Evolutionary conservation across 2,797 vertebrate genomes (phyloP), one percentile per base, ranked within the genome.

Genomic region (Anguilla megastoma): DNA sequence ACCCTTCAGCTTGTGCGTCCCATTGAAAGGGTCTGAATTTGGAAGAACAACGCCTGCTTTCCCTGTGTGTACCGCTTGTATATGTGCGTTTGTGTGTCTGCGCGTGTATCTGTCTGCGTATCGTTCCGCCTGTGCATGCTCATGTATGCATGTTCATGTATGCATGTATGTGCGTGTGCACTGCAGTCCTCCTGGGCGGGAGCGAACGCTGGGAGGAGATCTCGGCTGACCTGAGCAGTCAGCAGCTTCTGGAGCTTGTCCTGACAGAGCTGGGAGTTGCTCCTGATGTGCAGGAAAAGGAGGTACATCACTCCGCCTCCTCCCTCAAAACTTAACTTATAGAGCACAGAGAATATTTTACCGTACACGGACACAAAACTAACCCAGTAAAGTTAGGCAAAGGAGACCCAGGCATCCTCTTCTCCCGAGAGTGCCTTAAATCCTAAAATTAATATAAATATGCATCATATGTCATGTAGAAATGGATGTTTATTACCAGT

Each of bases 171-270:
- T 95, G 89, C 12, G 87, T 95, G 86, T 87, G 94, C 88, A 66
- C 30, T 84, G 52, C 85, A 93, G 92, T 89, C 2, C 14, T 89
- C 12, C 90, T 71, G 92, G 95, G 52, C 4, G 93, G 94, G 7
- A 41, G 21, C 27, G 91, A 93, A 0, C 92, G 85, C 60, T 96
- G 95, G 93, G 89, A 50, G 1, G 8, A 33, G n/a, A 91, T 96
- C 89, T 95, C 93, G 0, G 86, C 92, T 36, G 94, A 93, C 69
- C 96, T 95, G 85, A 95, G 91, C 86, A 97, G 96, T 0, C 89
- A 95, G 82, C 92, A 95, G 90, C 90, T 95, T 1, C 91, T 96
- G 30, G 93, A 95, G 2, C 90, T 96, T 3, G 92, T 97, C 50
- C 90, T 96, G 88, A 94, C 95, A 69, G 95, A 96, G 91, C 92